phyloP scores from a whole-genome alignment of 92 coral and sea anemone genomes.

The Phenganax subtilis region DNA sequence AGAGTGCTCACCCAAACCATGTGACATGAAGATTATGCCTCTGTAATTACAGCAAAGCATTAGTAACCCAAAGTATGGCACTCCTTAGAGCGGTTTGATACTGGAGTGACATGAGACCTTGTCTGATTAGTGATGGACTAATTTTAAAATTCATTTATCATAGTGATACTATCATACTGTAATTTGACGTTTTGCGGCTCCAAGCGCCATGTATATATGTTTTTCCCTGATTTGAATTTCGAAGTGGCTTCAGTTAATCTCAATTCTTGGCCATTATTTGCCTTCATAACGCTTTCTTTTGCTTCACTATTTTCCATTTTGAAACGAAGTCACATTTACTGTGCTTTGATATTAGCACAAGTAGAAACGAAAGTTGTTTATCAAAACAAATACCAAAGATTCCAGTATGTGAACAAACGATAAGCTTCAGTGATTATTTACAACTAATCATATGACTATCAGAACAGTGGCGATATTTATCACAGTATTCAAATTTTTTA shows the following conservation, averaged over 20 bases:
- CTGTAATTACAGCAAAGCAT: constrained; percentile 37
- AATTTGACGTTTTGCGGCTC: background rate
- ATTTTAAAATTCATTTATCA: background rate
- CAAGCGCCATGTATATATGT: constrained; percentile 9
- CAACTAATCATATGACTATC: no score
- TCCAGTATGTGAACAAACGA: no score
- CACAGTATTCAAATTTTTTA: no score
- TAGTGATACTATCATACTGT: background rate
- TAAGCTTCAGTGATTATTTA: no score
- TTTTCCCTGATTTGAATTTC: constrained; percentile 18
- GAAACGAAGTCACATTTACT: no score
- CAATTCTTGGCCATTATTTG: constrained; percentile 1
- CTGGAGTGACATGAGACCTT: background rate
- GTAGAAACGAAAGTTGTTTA: no score
- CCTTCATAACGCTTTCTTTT: background rate
- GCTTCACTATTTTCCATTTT: background rate
- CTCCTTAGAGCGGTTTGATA: background rate
- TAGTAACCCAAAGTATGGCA: no score
- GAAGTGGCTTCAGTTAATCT: constrained; percentile 11
- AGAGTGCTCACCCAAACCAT: constrained; percentile 90
- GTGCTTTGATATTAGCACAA: no score
- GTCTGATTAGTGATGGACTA: no score
- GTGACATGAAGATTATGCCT: constrained; percentile 68
- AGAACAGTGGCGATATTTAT: no score
- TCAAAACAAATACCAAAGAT: no score